Evolutionary conservation across 1,140 invertebrate genomes (phyloP), one percentile per base, ranked within the genome.

Genomic region (Drosophila oshimai): DNA sequence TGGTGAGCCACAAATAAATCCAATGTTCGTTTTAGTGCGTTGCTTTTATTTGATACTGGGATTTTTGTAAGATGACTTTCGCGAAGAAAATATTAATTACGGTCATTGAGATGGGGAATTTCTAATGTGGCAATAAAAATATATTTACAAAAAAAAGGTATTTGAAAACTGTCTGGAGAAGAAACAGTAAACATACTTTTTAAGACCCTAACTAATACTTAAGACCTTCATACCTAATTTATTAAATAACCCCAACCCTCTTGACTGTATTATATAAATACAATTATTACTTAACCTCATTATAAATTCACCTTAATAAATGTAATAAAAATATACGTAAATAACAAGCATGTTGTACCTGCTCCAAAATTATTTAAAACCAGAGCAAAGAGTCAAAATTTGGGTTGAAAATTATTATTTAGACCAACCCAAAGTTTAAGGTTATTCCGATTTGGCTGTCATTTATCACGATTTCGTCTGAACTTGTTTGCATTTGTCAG

Each of bases 371-470:
- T 60, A 15, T 26, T 37, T 22, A 13, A 6, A 60, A 10, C 41
- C 13, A 2, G 4, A 24, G 12, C 6, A 26, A 75, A 57, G 41
- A 74, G 69, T 76, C 57, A 74, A 81, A 61, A 69, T 73, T 58
- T 80, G 76, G 60, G 37, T 46, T 51, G 41, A 34, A 62, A 26
- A 57, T 69, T 45, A 33, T 37, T 46, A 41, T 45, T 67, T 65
- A 24, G 29, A 33, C 15, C 26, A 53, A 58, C 37, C 20, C 53
- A 75, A 79, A 86, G 79, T 86, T 84, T 86, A 79, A 84, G 79
- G 79, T 62, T 67, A 44, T 78, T 74, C 61, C 64, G 54, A 47
- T 74, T 75, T 37, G 71, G 36, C 53, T 79, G 64, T 44, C 80
- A 79, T 68, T 74, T 79, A 64, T 75, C 79, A 60, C 70, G 57